These are phyloP conservation scores for Otolemur garnettii DNA, from an alignment of 2,113 vertebrate species.

Conservation along the genomic window DNA sequence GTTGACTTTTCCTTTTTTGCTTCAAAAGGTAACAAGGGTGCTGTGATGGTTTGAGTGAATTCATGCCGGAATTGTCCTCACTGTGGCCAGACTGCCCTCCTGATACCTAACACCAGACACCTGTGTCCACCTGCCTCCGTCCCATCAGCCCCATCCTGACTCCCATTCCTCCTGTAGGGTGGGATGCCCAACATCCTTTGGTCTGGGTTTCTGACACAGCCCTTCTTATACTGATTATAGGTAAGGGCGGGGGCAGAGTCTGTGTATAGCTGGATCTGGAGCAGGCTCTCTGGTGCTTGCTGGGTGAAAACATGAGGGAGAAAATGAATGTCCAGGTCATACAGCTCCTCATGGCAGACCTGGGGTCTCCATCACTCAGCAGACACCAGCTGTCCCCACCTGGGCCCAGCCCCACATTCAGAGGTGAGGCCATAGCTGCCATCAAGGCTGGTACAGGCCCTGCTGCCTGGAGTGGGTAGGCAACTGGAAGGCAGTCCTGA, in stretches of 20 bases:
- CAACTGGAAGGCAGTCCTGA: background rate
- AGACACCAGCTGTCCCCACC: background rate
- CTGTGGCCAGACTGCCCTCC: background rate
- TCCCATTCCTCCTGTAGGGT: rapidly evolving
- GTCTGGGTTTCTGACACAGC: background rate
- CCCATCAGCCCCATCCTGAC: background rate
- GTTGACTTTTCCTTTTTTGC: background rate
- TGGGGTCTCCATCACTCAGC: background rate
- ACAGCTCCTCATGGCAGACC: rapidly evolving
- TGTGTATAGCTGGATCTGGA: background rate
- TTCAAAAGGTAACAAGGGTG: background rate
- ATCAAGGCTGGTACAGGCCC: background rate
- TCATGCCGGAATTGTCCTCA: background rate
- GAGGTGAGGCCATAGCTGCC: background rate
- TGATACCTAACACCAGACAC: rapidly evolving
- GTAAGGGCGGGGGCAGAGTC: rapidly evolving
- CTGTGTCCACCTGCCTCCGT: background rate
- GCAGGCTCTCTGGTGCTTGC: background rate
- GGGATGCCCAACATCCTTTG: rapidly evolving
- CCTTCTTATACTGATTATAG: rapidly evolving
- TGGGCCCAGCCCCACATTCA: rapidly evolving
- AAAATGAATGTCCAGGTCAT: rapidly evolving
- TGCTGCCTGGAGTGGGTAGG: background rate
- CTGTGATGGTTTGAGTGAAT: background rate
- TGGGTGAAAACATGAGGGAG: background rate